Conservation (phyloP, 2,113 vertebrate genomes). For the Bolborhynchus lineola region DNA sequence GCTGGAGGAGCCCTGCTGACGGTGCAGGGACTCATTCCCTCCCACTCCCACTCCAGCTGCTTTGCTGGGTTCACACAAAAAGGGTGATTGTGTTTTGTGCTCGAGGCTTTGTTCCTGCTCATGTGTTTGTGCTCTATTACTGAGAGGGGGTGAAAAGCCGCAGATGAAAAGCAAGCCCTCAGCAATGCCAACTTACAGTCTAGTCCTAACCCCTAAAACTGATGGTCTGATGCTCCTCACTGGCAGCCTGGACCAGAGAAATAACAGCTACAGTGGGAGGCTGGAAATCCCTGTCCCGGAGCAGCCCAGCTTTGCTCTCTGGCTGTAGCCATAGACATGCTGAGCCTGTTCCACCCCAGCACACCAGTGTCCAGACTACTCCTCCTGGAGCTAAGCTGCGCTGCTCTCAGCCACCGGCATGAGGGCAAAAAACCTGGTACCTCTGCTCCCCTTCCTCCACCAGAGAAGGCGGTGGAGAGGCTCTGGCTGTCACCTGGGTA, state of each 20-base stretch:
- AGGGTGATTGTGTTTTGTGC: background rate
- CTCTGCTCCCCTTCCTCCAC: background rate
- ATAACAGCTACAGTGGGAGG: rapidly evolving
- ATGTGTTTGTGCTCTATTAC: background rate
- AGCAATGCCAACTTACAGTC: background rate
- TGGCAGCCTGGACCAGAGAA: background rate
- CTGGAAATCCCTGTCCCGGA: background rate
- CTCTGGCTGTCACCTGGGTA: background rate
- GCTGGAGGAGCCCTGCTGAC: background rate
- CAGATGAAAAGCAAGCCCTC: background rate
- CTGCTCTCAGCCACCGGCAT: background rate
- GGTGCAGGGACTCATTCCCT: background rate
- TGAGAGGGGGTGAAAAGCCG: background rate
- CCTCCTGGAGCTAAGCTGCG: background rate
- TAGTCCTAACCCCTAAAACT: too few species aligned
- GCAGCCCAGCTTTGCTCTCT: background rate
- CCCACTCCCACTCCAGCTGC: constrained; percentile 11
- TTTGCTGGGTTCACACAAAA: background rate
- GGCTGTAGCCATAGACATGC: background rate
- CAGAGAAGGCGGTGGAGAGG: background rate
- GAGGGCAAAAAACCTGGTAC: rapidly evolving
- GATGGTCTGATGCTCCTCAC: too few species aligned
- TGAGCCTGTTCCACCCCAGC: background rate
- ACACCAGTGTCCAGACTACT: background rate
- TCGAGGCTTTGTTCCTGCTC: background rate